Evolutionary conservation across 2,113 vertebrate species (phyloP).

Genomic region (Numenius arquata): DNA sequence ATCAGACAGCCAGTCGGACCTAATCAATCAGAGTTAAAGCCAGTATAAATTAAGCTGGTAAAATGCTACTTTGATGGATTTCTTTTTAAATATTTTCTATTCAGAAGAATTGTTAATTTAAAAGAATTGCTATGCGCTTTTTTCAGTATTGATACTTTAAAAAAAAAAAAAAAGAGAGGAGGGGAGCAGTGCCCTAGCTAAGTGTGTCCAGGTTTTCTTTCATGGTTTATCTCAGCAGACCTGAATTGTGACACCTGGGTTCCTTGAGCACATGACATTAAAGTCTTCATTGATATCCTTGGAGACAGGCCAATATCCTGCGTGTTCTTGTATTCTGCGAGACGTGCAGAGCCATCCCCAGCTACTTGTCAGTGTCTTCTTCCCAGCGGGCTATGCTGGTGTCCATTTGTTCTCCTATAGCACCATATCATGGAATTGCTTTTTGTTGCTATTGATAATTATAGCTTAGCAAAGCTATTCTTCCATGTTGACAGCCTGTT

Average conservation of each 20-base stretch:
- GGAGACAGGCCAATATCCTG: neutral
- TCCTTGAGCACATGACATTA: neutral
- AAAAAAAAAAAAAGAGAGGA: neutral
- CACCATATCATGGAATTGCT: neutral
- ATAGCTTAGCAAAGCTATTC: neutral
- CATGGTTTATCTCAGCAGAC: neutral
- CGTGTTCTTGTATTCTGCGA: rapidly evolving
- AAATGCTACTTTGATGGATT: neutral
- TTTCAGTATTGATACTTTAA: neutral
- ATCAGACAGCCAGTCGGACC: neutral
- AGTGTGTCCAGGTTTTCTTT: neutral
- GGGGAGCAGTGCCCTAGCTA: neutral
- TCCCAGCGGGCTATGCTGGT: neutral
- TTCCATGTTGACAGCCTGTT: neutral
- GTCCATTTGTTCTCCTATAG: neutral
- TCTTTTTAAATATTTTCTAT: neutral
- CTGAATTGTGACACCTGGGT: neutral
- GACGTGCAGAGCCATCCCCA: neutral
- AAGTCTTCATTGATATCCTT: neutral
- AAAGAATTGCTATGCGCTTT: neutral
- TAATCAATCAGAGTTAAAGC: neutral
- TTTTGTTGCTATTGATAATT: neutral
- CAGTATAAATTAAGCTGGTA: neutral
- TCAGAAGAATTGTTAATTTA: neutral
- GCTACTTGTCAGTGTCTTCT: neutral